These are phyloP conservation scores for Oligia latruncula DNA, from an alignment of 2,888 invertebrate genomes.

Conservation along the genomic window DNA sequence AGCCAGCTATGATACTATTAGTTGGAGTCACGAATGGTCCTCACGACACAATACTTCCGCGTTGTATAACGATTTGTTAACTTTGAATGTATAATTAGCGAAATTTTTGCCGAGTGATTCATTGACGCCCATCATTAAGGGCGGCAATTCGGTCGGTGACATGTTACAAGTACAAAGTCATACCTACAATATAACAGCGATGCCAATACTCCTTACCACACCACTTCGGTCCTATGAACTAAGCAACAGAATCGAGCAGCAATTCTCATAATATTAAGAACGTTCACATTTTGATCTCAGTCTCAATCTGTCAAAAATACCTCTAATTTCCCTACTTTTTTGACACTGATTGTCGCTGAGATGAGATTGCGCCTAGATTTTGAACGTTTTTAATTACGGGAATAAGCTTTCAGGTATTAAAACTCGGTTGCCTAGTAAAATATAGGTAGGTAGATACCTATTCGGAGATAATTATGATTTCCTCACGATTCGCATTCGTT, in stretches of 20 bases:
- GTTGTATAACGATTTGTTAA: constrained; percentile 63
- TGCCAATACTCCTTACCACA: neutral
- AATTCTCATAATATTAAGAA: too few relatives aligned
- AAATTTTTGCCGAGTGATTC: constrained; percentile 53
- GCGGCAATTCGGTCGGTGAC: neutral
- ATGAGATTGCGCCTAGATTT: too few relatives aligned
- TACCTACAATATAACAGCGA: neutral
- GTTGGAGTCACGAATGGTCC: constrained; percentile 57
- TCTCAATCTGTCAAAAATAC: too few relatives aligned
- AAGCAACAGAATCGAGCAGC: neutral
- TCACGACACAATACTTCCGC: constrained; percentile 66
- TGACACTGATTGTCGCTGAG: too few relatives aligned
- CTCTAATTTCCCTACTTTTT: too few relatives aligned
- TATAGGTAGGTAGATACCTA: neutral
- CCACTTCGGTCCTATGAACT: neutral
- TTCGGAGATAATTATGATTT: neutral
- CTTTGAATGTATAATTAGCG: constrained; percentile 65
- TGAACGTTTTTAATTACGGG: too few relatives aligned
- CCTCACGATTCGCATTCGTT: neutral
- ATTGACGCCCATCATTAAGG: constrained; percentile 11
- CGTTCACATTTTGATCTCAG: too few relatives aligned
- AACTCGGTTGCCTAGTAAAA: too few relatives aligned
- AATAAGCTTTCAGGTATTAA: neutral
- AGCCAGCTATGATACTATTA: constrained; percentile 26
- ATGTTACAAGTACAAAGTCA: neutral